Evolutionary conservation across 2,797 vertebrate genomes (phyloP).

Genomic region (Dipus sagitta): DNA sequence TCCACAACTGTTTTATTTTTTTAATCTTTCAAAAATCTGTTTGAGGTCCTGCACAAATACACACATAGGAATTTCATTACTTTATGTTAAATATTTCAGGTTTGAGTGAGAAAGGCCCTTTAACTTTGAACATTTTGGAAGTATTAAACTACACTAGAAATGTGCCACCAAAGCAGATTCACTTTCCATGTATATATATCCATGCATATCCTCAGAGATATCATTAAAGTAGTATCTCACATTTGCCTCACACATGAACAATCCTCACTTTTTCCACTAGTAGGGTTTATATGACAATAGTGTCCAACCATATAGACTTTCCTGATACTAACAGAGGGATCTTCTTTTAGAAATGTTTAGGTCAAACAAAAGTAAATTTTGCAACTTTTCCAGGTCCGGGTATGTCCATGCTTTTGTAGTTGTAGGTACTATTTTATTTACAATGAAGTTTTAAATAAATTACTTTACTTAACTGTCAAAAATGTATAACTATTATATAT

Average conservation of each 20-base stretch:
- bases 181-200: not conserved
- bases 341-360: not conserved
- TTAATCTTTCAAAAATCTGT: not conserved
- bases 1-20: not conserved
- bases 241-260: not conserved
- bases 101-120: not conserved
- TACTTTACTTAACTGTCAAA: conserved; percentile 7
- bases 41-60: not conserved
- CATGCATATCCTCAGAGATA: not conserved
- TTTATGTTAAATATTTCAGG: conserved; percentile 13
- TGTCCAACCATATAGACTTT: not conserved
- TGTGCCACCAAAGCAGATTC: not conserved
- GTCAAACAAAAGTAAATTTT: not conserved
- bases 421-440: not conserved
- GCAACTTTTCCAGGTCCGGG: not conserved
- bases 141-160: not conserved
- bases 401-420: not conserved
- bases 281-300: rapidly evolving
- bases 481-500: not conserved
- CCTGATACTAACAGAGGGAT: not conserved
- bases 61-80: not conserved
- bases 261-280: not conserved
- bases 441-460: not conserved
- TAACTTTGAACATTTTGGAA: conserved; percentile 33
- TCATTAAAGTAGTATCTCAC: not conserved